Evolutionary conservation across 2,888 invertebrate genomes (phyloP), one percentile per base, ranked within the genome.

Genomic region (Apotomis capreana): DNA sequence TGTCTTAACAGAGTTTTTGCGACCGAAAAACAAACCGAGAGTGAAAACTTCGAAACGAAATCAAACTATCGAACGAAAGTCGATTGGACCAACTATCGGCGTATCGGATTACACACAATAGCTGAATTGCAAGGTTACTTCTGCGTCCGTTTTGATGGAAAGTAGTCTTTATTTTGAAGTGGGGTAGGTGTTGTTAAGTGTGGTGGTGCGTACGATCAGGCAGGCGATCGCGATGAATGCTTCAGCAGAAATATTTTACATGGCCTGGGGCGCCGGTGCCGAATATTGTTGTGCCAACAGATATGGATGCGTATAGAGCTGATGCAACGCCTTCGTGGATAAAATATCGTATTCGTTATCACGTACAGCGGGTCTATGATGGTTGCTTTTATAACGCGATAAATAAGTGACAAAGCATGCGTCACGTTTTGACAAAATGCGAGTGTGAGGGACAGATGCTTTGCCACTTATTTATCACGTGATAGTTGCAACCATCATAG

Each of bases 181-280:
- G 40, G 9, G 72, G 81, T 88, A 73, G 63, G 81, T 77, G 76
- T 72, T 65, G 74, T 73, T 81, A 83, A 83, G 82, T 83, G 85
- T 81, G 86, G 75, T 77, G 78, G 79, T 86, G 88, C 84, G 85
- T 84, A 84, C 88, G 89, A 89, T 91, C 89, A 86, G 88, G 86
- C 89, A 78, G 80, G 84, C 91, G 91, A 92, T 92, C 92, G 90
- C 91, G 90, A 91, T 91, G 93, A 92, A 92, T 91, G 93, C 91
- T 91, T 90, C 89, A 89, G 89, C 89, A 91, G 93, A 92, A 93
- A 93, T 93, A 93, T 93, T 93, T 92, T 92, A 92, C 92, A 92
- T 89, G 80, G 91, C 93, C 90, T 78, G 86, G 83, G 89, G 92
- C 91, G 84, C 83, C 86, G 84, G 84, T 85, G 85, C 88, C 83